phyloP scores from a whole-genome alignment of 2,888 invertebrate species.

The Pachydiplax longipennis region DNA sequence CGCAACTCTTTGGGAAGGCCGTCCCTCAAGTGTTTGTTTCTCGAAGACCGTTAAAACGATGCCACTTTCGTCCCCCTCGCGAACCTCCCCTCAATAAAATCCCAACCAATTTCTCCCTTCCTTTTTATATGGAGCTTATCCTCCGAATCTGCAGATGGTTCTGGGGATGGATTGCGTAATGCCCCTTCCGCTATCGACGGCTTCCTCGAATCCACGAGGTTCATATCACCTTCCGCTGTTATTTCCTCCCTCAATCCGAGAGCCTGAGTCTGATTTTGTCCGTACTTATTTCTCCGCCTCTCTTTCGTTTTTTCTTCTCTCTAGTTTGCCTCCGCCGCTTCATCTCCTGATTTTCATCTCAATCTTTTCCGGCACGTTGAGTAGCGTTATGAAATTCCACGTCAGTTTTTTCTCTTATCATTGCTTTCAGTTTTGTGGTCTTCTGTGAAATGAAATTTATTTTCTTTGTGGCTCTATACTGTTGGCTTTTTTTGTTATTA shows the following conservation, averaged over 20 bases:
- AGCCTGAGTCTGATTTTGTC: neutral
- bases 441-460: no score
- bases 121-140: neutral
- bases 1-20: neutral
- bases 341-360: neutral
- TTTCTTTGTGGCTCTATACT: no score
- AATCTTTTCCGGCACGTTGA: neutral
- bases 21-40: neutral
- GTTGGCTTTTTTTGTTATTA: no score
- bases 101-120: neutral
- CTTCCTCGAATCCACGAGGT: neutral
- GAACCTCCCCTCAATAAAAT: neutral
- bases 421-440: no score
- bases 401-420: no score
- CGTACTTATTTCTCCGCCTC: neutral
- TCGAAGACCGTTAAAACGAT: neutral
- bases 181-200: neutral
- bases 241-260: no score
- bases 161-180: neutral
- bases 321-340: neutral
- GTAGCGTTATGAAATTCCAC: no score
- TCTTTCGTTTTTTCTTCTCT: neutral
- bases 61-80: neutral
- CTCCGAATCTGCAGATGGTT: no score
- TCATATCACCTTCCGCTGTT: neutral